Evolutionary conservation across 2,888 invertebrate species (phyloP).

Genomic region (Serrognathus titanus): DNA sequence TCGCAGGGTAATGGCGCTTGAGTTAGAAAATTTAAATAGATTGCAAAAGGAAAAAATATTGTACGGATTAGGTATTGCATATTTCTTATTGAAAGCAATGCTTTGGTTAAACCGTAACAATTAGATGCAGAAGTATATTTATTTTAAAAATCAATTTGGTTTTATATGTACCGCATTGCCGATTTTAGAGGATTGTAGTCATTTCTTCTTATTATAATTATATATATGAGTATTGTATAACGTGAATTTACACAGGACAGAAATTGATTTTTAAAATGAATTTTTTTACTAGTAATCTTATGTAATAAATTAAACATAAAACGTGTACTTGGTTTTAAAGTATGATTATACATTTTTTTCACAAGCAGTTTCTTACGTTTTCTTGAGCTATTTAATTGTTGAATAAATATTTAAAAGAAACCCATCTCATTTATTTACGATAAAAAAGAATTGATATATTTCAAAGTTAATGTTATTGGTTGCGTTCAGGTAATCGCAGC

Average conservation of each 20-base stretch:
- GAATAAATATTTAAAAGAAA: background rate
- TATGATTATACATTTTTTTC: background rate
- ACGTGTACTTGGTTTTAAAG: background rate
- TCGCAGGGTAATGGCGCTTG: slow-evolving; percentile 80
- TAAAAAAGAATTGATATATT: too few relatives aligned
- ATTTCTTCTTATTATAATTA: background rate
- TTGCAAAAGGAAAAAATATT: slow-evolving; percentile 84
- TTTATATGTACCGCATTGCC: background rate
- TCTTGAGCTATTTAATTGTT: background rate
- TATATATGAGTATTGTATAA: background rate
- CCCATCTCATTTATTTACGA: too few relatives aligned
- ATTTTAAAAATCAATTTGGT: slow-evolving; percentile 14
- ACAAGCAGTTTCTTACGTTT: background rate
- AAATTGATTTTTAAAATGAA: background rate
- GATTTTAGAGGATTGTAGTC: background rate
- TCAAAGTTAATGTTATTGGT: too few relatives aligned
- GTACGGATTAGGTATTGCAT: slow-evolving; percentile 80
- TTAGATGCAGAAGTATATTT: slow-evolving; percentile 13
- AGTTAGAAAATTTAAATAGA: slow-evolving; percentile 79
- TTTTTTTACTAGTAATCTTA: background rate
- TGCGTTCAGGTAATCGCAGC: too few relatives aligned
- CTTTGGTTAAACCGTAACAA: slow-evolving; percentile 69
- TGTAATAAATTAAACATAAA: background rate
- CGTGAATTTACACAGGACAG: background rate
- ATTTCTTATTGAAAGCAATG: slow-evolving; percentile 80